Base-by-base conservation (phyloP, 2,797 vertebrate genomes). In the Cossypha caffra region DNA sequence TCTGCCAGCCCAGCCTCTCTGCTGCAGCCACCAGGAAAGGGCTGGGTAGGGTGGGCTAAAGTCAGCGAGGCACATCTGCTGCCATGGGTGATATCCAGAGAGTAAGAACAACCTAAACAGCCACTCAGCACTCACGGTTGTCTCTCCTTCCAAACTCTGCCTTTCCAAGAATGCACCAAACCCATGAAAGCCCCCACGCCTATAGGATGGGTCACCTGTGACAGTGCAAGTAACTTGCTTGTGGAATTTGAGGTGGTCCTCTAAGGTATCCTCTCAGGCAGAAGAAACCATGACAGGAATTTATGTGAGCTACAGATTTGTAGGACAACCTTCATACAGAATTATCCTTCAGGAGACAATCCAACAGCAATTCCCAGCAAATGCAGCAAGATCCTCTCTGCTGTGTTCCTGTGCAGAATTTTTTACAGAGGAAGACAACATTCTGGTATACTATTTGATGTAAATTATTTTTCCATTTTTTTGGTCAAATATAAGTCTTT, bases 81-180 rank as follows among this genome's bases (percentile, higher is more conserved):
- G 23, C 58, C 33, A 3, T 4, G 25, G 35, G 37, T 64, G 51
- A 43, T 43, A 54, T 5, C 28, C 45, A 47, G 35, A 40, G 40
- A n/a, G 14, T 14, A 31, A 47, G 26, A 81, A 37, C 29, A 59
- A 7, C 69, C 66, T 48, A 4, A 55, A 48, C 6, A 81, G n/a
- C 21, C 61, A 50, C 64, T 25, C 7, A 10, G n/a, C 55, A 48
- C 52, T 58, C 5, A 1, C 24, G 2, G 2, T 0, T 5, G 2
- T 25, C 58, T 66, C 38, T 43, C 23, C 33, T 87, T 38, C 31
- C 59, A 59, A 55, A 25, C 11, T 16, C 48, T 73, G 58, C 16
- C 42, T 55, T 76, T 63, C 23, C 42, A 55, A 33, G 76, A 59
- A 42, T 10, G 48, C 16, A 23, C 23, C 51, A 76, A 74, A 40